Evolutionary conservation across 2,888 invertebrate species (phyloP).

Genomic region (Lasius fuliginosus): DNA sequence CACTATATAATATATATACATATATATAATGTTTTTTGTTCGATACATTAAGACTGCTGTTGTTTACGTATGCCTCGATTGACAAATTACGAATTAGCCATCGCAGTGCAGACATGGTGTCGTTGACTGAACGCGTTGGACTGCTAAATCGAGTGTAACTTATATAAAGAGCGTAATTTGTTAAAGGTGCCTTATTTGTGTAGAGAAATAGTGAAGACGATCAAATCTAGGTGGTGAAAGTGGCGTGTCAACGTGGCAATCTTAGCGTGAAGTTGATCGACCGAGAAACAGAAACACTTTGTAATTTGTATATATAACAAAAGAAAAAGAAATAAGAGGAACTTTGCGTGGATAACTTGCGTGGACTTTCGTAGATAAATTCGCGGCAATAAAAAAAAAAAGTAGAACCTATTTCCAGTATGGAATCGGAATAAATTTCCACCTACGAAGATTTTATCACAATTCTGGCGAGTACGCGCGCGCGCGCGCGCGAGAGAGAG

Average conservation of each 20-base stretch:
- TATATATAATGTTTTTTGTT: slow-evolving; percentile 73
- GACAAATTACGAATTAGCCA: slow-evolving; percentile 79
- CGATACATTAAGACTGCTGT: slow-evolving; percentile 69
- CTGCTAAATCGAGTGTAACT: slow-evolving; percentile 80
- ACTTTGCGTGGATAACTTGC: slow-evolving; percentile 67
- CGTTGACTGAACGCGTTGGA: slow-evolving; percentile 78
- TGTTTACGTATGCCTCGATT: slow-evolving; percentile 78
- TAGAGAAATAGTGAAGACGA: slow-evolving; percentile 77
- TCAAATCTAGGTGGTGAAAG: slow-evolving; percentile 77
- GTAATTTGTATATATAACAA: slow-evolving; percentile 81
- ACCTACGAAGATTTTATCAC: slow-evolving; percentile 61
- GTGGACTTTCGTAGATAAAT: slow-evolving; percentile 75
- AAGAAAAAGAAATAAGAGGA: background rate
- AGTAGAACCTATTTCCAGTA: slow-evolving; percentile 58
- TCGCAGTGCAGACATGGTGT: slow-evolving; percentile 76
- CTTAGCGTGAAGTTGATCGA: slow-evolving; percentile 74
- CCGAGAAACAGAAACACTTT: slow-evolving; percentile 80
- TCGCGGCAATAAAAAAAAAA: slow-evolving; percentile 79
- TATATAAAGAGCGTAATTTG: slow-evolving; percentile 83
- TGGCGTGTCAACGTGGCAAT: slow-evolving; percentile 77
- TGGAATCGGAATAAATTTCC: slow-evolving; percentile 52
- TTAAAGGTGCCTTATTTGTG: slow-evolving; percentile 86
- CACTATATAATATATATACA: slow-evolving; percentile 53
- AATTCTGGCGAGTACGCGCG: slow-evolving; percentile 65
- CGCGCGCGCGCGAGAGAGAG: no score